These are phyloP conservation scores for Ciconia maguari DNA, from an alignment of 2,113 vertebrate species.

Conservation along the genomic window DNA sequence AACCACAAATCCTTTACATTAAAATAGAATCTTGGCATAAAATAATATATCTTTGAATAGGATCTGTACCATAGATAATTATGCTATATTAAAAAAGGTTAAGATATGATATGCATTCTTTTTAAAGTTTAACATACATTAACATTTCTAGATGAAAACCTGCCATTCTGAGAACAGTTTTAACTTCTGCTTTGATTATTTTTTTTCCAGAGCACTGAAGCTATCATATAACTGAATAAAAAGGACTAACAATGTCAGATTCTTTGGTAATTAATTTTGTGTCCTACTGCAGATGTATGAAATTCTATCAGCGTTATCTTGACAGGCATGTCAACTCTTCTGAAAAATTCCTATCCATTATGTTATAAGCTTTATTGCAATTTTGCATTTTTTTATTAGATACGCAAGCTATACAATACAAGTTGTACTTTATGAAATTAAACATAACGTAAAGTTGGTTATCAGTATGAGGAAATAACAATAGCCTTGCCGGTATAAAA, in stretches of 20 bases:
- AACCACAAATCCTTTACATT: conserved; percentile 35
- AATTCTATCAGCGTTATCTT: conserved; percentile 54
- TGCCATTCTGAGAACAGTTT: conserved; percentile 71
- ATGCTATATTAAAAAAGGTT: conserved; percentile 65
- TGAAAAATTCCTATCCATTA: not conserved
- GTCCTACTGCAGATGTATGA: conserved; percentile 34
- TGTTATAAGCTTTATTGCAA: not conserved
- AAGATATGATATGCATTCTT: conserved; percentile 68
- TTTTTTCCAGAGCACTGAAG: conserved; percentile 63
- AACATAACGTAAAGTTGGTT: not conserved
- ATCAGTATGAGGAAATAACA: conserved; percentile 7
- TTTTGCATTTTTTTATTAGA: conserved; percentile 30
- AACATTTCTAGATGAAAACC: conserved; percentile 76
- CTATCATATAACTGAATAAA: conserved; percentile 50
- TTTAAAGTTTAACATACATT: conserved; percentile 76
- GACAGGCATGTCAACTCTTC: conserved; percentile 44
- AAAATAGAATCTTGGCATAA: conserved; percentile 42
- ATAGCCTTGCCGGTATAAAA: not conserved
- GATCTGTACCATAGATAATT: conserved; percentile 40
- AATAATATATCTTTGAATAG: conserved; percentile 51
- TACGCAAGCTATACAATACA: not conserved
- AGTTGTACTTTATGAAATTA: conserved; percentile 8
- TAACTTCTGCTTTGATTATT: conserved; percentile 73
- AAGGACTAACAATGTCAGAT: conserved; percentile 51
- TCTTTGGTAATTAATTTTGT: conserved; percentile 55